Percentiles rank a stretch among this genome's conserved stretches.
Conservation (phyloP, 2,888 invertebrate species). For the Sepiola atlantica region DNA sequence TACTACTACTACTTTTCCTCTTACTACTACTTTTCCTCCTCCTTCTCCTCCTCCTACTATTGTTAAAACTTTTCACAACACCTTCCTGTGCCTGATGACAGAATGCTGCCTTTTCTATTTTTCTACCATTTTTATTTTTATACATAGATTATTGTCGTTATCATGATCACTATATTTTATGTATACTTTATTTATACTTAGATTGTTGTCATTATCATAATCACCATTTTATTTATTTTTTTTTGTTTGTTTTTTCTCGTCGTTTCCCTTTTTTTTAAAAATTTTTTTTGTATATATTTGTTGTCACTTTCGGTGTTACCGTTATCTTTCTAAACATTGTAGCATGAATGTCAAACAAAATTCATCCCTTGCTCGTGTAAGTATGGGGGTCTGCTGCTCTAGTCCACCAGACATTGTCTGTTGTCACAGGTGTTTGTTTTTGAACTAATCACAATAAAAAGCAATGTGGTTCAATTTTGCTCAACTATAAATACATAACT, state of each 20-base stretch:
- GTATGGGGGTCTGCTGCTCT: conserved; percentile 37
- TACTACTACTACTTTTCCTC: neutral
- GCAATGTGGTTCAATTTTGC: conserved; percentile 14
- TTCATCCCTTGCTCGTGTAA: conserved; percentile 42
- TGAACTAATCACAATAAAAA: neutral
- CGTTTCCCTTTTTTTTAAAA: neutral
- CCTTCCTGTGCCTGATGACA: conserved; percentile 46
- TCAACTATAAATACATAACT: neutral
- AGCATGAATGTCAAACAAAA: conserved; percentile 46
- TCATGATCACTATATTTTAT: conserved; percentile 41
- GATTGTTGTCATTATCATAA: conserved; percentile 25
- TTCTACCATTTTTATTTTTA: conserved; percentile 49
- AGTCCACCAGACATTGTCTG: conserved; percentile 43
- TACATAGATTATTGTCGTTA: conserved; percentile 47
- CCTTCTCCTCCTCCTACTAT: neutral
- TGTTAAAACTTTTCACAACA: conserved; percentile 39
- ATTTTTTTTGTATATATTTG: conserved; percentile 44
- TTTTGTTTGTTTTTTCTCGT: neutral
- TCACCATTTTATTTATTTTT: conserved; percentile 47
- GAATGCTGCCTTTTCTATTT: conserved; percentile 48
- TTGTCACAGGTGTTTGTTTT: conserved; percentile 13
- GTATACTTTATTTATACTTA: conserved; percentile 48
- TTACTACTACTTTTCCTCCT: neutral
- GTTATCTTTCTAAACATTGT: conserved; percentile 46
- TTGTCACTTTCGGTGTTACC: conserved; percentile 33